Conservation (phyloP, 2,888 invertebrate species). For the Octonoba sinensis region DNA sequence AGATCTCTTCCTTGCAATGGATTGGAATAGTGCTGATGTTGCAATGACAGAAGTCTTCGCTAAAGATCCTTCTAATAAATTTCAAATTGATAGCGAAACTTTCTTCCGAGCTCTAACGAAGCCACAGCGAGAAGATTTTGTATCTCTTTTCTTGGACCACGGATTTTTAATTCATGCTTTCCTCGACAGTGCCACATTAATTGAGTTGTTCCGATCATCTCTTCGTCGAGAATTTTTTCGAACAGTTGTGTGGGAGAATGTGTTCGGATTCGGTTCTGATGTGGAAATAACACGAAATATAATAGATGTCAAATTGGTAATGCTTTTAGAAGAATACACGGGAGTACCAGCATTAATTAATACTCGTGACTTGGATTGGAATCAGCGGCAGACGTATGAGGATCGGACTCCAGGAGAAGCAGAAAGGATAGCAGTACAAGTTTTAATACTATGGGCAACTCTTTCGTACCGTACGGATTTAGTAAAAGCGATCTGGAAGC, state of each 20-base stretch:
- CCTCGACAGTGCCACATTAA: slow-evolving; percentile 67
- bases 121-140: slow-evolving; percentile 70
- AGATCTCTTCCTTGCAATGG: slow-evolving; percentile 70
- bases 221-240: slow-evolving; percentile 70
- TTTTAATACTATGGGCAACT: slow-evolving; percentile 67
- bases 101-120: slow-evolving; percentile 70
- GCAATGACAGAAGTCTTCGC: slow-evolving; percentile 70
- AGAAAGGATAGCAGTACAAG: slow-evolving; percentile 66
- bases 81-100: slow-evolving; percentile 68
- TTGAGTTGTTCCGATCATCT: slow-evolving; percentile 69
- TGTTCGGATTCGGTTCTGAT: slow-evolving; percentile 67
- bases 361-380: slow-evolving; percentile 69
- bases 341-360: slow-evolving; percentile 69
- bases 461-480: slow-evolving; percentile 66
- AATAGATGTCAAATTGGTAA: slow-evolving; percentile 66
- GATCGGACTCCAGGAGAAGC: slow-evolving; percentile 60
- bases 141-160: slow-evolving; percentile 71
- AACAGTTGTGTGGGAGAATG: slow-evolving; percentile 69
- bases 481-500: slow-evolving; percentile 67
- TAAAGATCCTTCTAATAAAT: slow-evolving; percentile 67
- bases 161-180: slow-evolving; percentile 71
- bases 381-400: slow-evolving; percentile 65
- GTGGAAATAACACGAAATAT: slow-evolving; percentile 65
- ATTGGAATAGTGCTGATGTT: slow-evolving; percentile 71
- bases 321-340: slow-evolving; percentile 68